Percentiles rank a stretch among this genome's conserved stretches.
phyloP scores from a whole-genome alignment of 2,888 invertebrate genomes.

The Epistrophe grossulariae region DNA sequence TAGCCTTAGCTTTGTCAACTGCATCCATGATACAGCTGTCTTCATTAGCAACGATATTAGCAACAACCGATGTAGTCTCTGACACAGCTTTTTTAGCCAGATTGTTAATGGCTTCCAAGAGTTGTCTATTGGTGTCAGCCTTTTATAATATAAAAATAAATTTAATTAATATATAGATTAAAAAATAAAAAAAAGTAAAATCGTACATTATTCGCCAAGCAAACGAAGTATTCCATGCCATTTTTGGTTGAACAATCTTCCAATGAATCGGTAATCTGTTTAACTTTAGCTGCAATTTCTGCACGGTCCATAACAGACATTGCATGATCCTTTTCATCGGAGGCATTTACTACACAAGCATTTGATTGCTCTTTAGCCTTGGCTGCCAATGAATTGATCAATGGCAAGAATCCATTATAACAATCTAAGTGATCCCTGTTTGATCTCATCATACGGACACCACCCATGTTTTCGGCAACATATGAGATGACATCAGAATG shows the following conservation, averaged over 20 bases:
- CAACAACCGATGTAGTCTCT: background rate
- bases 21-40: background rate
- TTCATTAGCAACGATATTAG: background rate
- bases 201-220: constrained; percentile 69
- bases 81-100: background rate
- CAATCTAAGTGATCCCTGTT: constrained; percentile 58
- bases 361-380: background rate
- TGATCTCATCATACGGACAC: constrained; percentile 65
- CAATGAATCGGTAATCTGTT: constrained; percentile 59
- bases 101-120: constrained; percentile 24
- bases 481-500: constrained; percentile 67
- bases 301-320: constrained; percentile 17
- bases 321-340: constrained; percentile 51
- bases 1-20: background rate
- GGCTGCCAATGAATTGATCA: constrained; percentile 32
- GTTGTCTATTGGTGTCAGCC: constrained; percentile 14
- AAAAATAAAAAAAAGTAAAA: background rate
- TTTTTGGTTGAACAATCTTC: constrained; percentile 46
- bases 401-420: constrained; percentile 75
- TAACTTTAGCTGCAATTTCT: constrained; percentile 52
- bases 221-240: constrained; percentile 70
- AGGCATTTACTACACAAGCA: constrained; percentile 51
- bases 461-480: constrained; percentile 57
- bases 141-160: background rate
- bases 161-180: background rate